Conservation (phyloP, 2,797 vertebrate species). For the Malacoctenus gilli region DNA sequence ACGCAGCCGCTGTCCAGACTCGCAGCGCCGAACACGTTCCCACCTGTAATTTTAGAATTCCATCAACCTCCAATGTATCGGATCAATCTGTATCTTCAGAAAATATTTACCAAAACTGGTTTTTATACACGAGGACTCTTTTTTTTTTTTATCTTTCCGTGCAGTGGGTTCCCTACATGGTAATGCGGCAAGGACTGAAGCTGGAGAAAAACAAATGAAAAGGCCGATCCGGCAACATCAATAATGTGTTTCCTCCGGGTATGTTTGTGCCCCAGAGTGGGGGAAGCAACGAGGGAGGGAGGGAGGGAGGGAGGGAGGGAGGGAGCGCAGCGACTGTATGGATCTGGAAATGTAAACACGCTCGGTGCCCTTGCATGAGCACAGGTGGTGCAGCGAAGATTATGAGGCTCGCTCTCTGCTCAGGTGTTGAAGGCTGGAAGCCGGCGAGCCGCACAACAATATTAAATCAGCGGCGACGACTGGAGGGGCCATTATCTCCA, state of each 20-base stretch:
- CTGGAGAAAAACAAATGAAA: constrained; percentile 14
- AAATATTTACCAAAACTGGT: constrained; percentile 10
- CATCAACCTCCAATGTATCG: constrained; percentile 22
- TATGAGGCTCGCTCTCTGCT: constrained; percentile 31
- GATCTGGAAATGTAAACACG: constrained; percentile 46
- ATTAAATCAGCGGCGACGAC: constrained; percentile 56
- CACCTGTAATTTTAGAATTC: constrained; percentile 21
- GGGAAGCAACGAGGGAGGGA: background rate
- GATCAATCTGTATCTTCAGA: background rate
- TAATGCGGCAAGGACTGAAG: background rate
- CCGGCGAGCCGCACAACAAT: constrained; percentile 17
- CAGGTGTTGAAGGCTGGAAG: constrained; percentile 49
- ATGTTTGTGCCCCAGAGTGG: constrained; percentile 33
- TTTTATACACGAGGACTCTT: constrained; percentile 15
- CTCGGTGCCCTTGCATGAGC: constrained; percentile 21
- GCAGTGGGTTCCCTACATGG: background rate
- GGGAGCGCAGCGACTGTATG: background rate
- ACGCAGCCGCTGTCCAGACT: constrained; percentile 39
- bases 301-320: background rate
- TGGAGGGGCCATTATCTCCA: constrained; percentile 38
- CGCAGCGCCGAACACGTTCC: constrained; percentile 10
- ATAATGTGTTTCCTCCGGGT: constrained; percentile 36
- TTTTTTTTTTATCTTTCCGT: background rate
- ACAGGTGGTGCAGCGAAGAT: constrained; percentile 51
- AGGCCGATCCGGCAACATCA: constrained; percentile 20